A percentile compares a stretch with the other conserved stretches of the same genome.
These are phyloP conservation scores for Miichthys miiuy DNA, from an alignment of 2,797 vertebrate genomes.

Conservation along the genomic window DNA sequence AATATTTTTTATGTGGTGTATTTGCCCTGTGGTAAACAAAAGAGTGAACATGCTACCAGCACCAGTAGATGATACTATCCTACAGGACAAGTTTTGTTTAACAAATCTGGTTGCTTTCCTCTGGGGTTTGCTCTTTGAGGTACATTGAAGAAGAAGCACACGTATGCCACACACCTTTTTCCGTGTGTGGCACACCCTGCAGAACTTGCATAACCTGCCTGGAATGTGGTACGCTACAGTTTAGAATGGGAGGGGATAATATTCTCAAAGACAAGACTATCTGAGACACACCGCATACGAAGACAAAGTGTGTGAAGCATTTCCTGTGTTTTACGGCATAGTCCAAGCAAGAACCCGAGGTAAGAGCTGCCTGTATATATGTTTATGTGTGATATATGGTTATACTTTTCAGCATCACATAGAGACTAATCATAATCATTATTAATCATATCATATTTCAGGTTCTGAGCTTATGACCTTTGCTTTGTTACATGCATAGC, in stretches of 20 bases:
- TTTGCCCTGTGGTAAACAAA: neutral
- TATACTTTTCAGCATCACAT: neutral
- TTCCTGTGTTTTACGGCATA: neutral
- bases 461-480: neutral
- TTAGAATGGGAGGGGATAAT: neutral
- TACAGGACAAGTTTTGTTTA: neutral
- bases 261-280: neutral
- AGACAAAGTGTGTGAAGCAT: neutral
- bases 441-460: neutral
- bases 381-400: neutral
- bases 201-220: slow-evolving; percentile 32
- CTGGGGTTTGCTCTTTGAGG: neutral
- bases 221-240: slow-evolving; percentile 35
- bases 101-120: neutral
- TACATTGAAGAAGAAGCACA: neutral
- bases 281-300: neutral
- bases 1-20: too few species aligned
- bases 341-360: slow-evolving; percentile 12
- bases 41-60: neutral
- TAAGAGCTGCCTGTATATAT: slow-evolving; percentile 18
- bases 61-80: neutral
- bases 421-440: too few species aligned
- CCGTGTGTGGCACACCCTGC: slow-evolving; percentile 32
- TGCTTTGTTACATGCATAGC: neutral
- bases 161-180: neutral